These are phyloP conservation scores for Engraulis encrasicolus DNA, from an alignment of 2,113 vertebrate genomes.

Conservation along the genomic window DNA sequence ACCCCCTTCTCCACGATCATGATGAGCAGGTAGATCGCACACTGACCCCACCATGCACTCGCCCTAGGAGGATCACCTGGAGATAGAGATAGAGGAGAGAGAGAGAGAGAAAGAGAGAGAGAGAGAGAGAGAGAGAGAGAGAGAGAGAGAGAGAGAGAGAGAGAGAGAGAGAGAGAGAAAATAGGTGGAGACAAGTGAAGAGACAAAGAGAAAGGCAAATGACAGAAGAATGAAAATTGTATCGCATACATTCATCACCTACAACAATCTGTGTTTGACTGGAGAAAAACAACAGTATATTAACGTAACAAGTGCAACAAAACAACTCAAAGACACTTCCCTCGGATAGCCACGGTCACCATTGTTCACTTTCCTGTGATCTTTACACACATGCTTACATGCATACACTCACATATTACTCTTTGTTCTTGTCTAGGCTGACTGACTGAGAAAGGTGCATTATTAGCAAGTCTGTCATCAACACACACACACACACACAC, in stretches of 20 bases:
- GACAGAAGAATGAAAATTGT: neutral
- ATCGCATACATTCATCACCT: too few species aligned
- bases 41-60: conserved; percentile 75
- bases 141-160: neutral
- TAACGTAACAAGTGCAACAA: too few species aligned
- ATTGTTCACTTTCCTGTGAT: neutral
- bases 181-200: neutral
- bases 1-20: conserved; percentile 78
- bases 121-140: neutral
- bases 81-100: neutral
- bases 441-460: neutral
- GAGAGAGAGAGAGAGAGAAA: neutral
- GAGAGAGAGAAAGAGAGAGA: neutral
- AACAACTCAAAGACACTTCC: too few species aligned
- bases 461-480: conserved; percentile 4
- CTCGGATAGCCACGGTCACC: neutral
- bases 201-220: neutral
- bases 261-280: too few species aligned
- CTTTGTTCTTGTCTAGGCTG: neutral
- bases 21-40: conserved; percentile 79
- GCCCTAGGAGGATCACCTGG: conserved; percentile 75
- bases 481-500: neutral
- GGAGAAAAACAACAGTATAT: too few species aligned
- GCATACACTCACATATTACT: neutral
- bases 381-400: neutral